Conservation (phyloP, 2,888 invertebrate species). For the Sphaerophoria rueppellii region DNA sequence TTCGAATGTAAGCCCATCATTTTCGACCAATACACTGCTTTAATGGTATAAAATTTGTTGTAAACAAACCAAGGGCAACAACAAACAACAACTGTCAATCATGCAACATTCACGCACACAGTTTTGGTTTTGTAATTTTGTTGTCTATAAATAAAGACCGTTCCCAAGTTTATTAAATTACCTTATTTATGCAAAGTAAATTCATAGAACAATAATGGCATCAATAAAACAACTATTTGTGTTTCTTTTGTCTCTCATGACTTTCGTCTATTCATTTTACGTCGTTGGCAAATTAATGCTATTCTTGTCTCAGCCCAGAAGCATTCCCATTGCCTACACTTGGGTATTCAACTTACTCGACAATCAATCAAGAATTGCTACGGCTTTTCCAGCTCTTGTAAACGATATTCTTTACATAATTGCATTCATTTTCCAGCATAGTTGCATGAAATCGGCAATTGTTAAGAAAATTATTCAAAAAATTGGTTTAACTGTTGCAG, state of each 20-base stretch:
- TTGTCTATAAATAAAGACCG: background rate
- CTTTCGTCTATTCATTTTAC: conserved; percentile 83
- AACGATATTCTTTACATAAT: conserved; percentile 83
- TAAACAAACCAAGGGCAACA: conserved; percentile 9
- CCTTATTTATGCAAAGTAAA: background rate
- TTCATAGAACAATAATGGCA: conserved; percentile 75
- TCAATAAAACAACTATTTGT: conserved; percentile 77
- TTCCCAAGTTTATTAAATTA: background rate
- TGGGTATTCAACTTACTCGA: conserved; percentile 81
- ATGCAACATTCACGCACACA: conserved; percentile 3
- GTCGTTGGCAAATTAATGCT: conserved; percentile 83
- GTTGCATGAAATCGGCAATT: conserved; percentile 83
- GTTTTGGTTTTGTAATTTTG: background rate
- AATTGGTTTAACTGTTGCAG: conserved; percentile 81
- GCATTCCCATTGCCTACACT: conserved; percentile 77
- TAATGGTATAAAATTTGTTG: conserved; percentile 21
- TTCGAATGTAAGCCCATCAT: background rate
- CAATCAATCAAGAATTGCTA: conserved; percentile 79
- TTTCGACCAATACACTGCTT: background rate
- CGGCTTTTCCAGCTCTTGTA: conserved; percentile 81
- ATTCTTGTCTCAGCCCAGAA: conserved; percentile 83
- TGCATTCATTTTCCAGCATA: conserved; percentile 85
- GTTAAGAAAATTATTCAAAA: conserved; percentile 82
- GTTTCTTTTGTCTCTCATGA: conserved; percentile 80
- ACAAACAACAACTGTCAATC: no score